Evolutionary conservation across 64 coral and sea anemone species (phyloP).

Genomic region (Orbicella faveolata): DNA sequence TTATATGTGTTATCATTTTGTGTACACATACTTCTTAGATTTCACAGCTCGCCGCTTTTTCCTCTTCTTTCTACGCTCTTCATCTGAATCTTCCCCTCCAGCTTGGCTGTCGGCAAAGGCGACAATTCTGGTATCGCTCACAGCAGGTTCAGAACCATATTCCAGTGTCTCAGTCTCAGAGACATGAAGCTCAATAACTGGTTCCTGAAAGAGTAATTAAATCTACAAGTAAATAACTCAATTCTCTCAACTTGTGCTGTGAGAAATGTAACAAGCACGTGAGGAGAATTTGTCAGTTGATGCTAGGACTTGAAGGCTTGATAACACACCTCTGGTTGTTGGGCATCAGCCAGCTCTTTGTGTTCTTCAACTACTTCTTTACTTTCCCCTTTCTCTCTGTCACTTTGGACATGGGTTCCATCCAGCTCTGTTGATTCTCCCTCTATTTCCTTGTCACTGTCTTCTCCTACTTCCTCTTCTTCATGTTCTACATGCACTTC

Average conservation of each 20-base stretch:
- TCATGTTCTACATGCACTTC: not conserved
- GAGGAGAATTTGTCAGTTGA: not conserved
- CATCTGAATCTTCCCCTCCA: conserved; percentile 57
- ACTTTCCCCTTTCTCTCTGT: not conserved
- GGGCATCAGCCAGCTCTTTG: not conserved
- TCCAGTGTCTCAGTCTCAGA: conserved; percentile 84
- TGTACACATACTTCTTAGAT: conserved; percentile 41
- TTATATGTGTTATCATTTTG: too few species aligned
- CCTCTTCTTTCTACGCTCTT: conserved; percentile 59
- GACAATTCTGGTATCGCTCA: conserved; percentile 81
- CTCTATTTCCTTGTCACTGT: conserved; percentile 8
- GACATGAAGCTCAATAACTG: conserved; percentile 81
- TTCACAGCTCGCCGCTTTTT: conserved; percentile 80
- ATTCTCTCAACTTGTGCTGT: too few species aligned
- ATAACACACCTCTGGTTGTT: conserved; percentile 30
- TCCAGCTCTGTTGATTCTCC: not conserved
- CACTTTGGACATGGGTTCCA: not conserved
- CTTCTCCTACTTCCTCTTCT: not conserved
- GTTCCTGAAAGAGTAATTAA: conserved; percentile 43
- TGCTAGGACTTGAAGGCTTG: not conserved
- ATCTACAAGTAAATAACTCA: too few species aligned
- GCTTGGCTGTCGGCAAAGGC: conserved; percentile 93
- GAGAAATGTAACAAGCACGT: too few species aligned
- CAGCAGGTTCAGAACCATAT: conserved; percentile 6
- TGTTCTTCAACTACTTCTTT: not conserved